These are phyloP conservation scores for Tringa solitaria DNA, from an alignment of 2,113 vertebrate species.

Conservation along the genomic window DNA sequence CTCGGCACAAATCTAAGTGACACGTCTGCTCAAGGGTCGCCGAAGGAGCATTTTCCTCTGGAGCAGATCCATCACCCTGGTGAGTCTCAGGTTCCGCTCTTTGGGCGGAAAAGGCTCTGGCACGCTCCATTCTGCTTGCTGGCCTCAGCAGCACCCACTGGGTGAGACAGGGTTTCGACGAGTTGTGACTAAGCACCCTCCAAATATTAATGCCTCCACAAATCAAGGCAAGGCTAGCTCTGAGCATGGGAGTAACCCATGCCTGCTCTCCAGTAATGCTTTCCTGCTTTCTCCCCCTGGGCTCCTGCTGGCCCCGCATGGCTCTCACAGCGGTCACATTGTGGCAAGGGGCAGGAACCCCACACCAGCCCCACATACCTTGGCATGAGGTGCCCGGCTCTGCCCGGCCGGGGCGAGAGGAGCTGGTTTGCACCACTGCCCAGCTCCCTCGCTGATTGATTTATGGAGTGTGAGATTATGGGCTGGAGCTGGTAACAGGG, in stretches of 20 bases:
- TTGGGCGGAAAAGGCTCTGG: background rate
- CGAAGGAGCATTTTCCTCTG: background rate
- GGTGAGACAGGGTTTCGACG: background rate
- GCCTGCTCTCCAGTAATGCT: background rate
- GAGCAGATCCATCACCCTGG: background rate
- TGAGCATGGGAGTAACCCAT: background rate
- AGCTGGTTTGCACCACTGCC: background rate
- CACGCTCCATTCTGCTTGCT: background rate
- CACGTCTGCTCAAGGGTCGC: background rate
- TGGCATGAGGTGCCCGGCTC: background rate
- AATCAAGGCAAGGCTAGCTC: background rate
- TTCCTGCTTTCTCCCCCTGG: background rate
- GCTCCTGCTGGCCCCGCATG: background rate
- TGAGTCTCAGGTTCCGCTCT: background rate
- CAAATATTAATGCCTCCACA: background rate
- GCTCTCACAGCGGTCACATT: background rate
- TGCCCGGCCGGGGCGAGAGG: background rate
- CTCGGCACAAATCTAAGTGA: background rate
- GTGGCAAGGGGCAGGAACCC: background rate
- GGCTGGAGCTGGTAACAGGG: conserved; percentile 18
- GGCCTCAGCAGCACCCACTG: background rate
- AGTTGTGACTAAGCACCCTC: background rate
- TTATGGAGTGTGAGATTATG: conserved; percentile 56
- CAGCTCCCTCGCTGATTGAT: conserved; percentile 23
- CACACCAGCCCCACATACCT: background rate